These are phyloP conservation scores for Xestobium rufovillosum DNA, from an alignment of 2,888 invertebrate genomes.

Conservation along the genomic window DNA sequence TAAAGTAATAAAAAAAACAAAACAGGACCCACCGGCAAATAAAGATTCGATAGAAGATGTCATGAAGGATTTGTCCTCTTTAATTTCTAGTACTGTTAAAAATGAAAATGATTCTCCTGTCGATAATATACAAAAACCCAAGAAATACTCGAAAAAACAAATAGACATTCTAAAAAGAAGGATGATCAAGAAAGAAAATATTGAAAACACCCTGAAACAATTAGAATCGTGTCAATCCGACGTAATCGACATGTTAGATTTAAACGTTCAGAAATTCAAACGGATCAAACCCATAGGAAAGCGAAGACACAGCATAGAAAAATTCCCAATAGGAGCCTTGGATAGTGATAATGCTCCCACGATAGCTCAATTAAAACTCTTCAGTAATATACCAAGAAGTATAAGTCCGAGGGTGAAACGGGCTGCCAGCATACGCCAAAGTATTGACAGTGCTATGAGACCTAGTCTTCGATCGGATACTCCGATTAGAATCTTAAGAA, in stretches of 20 bases:
- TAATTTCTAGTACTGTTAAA: slow-evolving; percentile 31
- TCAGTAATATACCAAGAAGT: slow-evolving; percentile 33
- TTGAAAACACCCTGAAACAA: slow-evolving; percentile 35
- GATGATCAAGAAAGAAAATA: slow-evolving; percentile 35
- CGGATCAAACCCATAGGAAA: slow-evolving; percentile 26
- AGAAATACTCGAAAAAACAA: slow-evolving; percentile 29
- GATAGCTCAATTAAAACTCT: slow-evolving; percentile 25
- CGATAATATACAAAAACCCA: slow-evolving; percentile 28
- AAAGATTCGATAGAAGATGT: slow-evolving; percentile 38
- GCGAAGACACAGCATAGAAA: slow-evolving; percentile 41
- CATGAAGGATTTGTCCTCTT: slow-evolving; percentile 34
- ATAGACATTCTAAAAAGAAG: slow-evolving; percentile 30
- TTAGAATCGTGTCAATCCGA: slow-evolving; percentile 36
- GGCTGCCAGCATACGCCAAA: slow-evolving; percentile 30
- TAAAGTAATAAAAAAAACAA: slow-evolving; percentile 16
- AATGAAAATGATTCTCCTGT: slow-evolving; percentile 30
- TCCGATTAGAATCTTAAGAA: slow-evolving; percentile 53
- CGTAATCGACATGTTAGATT: slow-evolving; percentile 41
- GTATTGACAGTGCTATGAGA: slow-evolving; percentile 43
- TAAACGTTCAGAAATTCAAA: slow-evolving; percentile 37
- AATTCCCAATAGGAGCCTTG: slow-evolving; percentile 32
- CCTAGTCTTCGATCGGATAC: slow-evolving; percentile 55
- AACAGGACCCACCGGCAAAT: slow-evolving; percentile 21
- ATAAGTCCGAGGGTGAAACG: slow-evolving; percentile 36
- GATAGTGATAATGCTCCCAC: slow-evolving; percentile 22